phyloP scores from a whole-genome alignment of 37 sponge, comb jelly and placozoan genomes.

The Chondrilla cf. caribensis region DNA sequence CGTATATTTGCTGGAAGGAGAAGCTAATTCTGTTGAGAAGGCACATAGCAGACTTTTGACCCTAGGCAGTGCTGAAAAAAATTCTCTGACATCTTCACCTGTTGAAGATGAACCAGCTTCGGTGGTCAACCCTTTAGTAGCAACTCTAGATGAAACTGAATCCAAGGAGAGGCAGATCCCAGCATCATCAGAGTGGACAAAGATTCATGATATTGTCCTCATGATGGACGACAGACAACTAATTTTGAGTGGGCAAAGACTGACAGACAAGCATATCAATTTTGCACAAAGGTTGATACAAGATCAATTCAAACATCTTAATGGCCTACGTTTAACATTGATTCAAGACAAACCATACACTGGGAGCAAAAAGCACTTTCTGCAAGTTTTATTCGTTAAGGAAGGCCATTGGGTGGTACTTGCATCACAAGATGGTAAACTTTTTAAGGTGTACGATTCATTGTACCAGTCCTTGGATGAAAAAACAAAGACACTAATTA shows the following conservation, averaged over 20 bases:
- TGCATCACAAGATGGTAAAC: background rate
- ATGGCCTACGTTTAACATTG: constrained; percentile 6
- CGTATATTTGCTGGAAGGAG: too few species aligned
- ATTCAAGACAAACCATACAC: background rate
- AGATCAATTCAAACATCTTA: background rate
- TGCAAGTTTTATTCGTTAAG: constrained; percentile 10
- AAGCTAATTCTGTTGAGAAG: too few species aligned
- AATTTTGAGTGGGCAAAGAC: background rate
- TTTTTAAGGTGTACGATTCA: background rate
- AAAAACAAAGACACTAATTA: background rate
- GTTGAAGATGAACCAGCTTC: background rate
- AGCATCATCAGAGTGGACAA: too few species aligned
- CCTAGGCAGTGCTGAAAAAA: background rate
- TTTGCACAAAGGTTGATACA: constrained; percentile 7
- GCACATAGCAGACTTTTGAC: background rate
- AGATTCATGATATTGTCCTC: too few species aligned
- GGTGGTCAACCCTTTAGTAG: too few species aligned
- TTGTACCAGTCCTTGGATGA: background rate
- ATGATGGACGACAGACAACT: too few species aligned
- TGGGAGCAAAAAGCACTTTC: background rate
- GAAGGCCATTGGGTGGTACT: constrained; percentile 16
- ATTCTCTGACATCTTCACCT: background rate
- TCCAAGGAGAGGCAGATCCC: too few species aligned
- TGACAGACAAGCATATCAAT: background rate
- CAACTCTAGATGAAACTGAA: too few species aligned